Evolutionary conservation across 2,113 vertebrate genomes (phyloP).

Genomic region (Campylomormyrus numenius): DNA sequence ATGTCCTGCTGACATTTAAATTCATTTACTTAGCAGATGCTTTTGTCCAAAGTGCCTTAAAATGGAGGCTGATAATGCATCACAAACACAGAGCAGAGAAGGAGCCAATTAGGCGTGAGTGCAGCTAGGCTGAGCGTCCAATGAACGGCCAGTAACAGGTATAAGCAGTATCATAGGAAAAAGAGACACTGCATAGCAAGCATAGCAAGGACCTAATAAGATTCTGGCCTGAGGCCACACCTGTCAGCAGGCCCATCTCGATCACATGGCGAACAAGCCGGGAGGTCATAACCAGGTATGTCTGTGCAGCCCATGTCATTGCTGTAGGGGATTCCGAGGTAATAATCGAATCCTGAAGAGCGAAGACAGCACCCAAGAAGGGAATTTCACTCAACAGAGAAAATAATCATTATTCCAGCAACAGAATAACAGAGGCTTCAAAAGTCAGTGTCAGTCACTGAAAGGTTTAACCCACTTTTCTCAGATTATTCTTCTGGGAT

Average conservation of each 20-base stretch:
- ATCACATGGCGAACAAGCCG: slow-evolving; percentile 68
- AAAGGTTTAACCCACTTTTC: background rate
- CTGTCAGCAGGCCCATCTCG: background rate
- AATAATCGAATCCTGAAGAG: slow-evolving; percentile 84
- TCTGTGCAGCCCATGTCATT: slow-evolving; percentile 97
- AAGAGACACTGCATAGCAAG: background rate
- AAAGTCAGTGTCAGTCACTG: background rate
- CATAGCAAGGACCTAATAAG: background rate
- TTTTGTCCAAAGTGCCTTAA: background rate
- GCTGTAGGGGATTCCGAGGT: slow-evolving; percentile 89
- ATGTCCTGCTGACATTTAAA: background rate
- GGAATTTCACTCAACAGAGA: background rate
- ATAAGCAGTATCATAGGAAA: background rate
- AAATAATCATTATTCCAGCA: background rate
- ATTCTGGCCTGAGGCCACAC: slow-evolving; percentile 19
- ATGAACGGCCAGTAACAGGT: background rate
- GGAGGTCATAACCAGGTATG: slow-evolving; percentile 72
- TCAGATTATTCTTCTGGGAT: background rate
- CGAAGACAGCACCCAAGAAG: slow-evolving; percentile 16
- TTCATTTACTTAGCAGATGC: background rate
- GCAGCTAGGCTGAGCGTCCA: background rate
- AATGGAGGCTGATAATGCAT: background rate
- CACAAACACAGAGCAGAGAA: background rate
- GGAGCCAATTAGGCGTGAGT: background rate
- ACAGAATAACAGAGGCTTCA: background rate